Evolutionary conservation across 1,140 invertebrate species (phyloP).

Genomic region (Thaumetopoea pityocampa): DNA sequence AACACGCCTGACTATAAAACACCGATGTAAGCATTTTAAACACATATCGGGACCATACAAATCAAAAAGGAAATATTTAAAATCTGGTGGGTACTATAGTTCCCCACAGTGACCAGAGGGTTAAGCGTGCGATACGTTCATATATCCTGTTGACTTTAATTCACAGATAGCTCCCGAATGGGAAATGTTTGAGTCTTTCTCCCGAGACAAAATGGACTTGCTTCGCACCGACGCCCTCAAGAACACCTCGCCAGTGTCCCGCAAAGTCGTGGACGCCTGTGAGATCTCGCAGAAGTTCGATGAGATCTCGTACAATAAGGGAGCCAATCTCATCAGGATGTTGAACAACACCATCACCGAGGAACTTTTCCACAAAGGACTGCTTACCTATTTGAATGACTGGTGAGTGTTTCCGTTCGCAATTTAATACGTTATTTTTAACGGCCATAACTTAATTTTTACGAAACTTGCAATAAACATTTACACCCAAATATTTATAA

Average conservation of each 20-base stretch:
- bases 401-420: constrained; percentile 50
- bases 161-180: constrained; percentile 79
- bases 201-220: constrained; percentile 83
- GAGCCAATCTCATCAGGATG: constrained; percentile 89
- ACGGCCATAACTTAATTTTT: no score
- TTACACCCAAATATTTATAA: no score
- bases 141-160: no score
- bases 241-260: constrained; percentile 83
- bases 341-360: constrained; percentile 85
- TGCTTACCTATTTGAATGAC: constrained; percentile 78
- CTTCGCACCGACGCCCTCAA: constrained; percentile 84
- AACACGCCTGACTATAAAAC: no score
- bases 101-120: no score
- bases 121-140: no score
- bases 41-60: no score
- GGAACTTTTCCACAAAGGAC: constrained; percentile 80
- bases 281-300: constrained; percentile 91
- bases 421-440: no score
- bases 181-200: constrained; percentile 87
- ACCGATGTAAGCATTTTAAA: no score
- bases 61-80: no score
- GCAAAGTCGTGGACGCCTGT: constrained; percentile 81
- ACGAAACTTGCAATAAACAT: no score
- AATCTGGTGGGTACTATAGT: no score
- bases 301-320: constrained; percentile 91